Conservation (phyloP, 2,113 vertebrate species). For the Oceanodroma tethys region DNA sequence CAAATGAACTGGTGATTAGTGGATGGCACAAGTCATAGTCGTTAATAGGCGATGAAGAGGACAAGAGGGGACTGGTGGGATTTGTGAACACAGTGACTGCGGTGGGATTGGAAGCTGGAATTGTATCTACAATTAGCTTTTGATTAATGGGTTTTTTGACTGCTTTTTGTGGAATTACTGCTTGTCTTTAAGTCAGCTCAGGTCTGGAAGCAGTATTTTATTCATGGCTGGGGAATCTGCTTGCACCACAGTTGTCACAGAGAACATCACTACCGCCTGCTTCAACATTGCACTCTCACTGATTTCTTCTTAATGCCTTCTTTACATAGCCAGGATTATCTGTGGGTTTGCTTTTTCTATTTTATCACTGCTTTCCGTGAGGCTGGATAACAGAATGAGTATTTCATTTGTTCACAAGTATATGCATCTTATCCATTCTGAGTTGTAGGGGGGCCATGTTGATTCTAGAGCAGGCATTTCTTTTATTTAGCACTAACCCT, state of each 20-base stretch:
- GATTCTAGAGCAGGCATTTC: not conserved
- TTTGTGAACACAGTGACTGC: not conserved
- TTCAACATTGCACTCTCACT: not conserved
- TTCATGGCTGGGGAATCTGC: not conserved
- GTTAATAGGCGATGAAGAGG: not conserved
- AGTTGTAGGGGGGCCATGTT: not conserved
- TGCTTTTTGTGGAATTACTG: not conserved
- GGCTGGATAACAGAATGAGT: not conserved
- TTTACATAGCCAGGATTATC: not conserved
- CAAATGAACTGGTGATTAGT: not conserved
- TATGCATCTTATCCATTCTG: not conserved
- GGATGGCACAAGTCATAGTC: not conserved
- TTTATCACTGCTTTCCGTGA: not conserved
- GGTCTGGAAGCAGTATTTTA: not conserved
- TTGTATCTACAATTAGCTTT: not conserved
- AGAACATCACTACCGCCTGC: accelerated
- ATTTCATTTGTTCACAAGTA: not conserved
- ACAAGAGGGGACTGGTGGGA: not conserved
- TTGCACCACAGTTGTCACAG: not conserved
- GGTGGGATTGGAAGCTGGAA: not conserved
- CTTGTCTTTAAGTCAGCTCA: not conserved
- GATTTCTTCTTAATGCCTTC: not conserved
- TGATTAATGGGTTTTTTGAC: not conserved
- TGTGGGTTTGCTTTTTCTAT: not conserved
- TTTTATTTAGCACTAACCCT: not conserved